A percentile compares a stretch with the other conserved stretches of the same genome.
phyloP scores from a whole-genome alignment of 2,888 invertebrate species.

The Lysandra bellargus region DNA sequence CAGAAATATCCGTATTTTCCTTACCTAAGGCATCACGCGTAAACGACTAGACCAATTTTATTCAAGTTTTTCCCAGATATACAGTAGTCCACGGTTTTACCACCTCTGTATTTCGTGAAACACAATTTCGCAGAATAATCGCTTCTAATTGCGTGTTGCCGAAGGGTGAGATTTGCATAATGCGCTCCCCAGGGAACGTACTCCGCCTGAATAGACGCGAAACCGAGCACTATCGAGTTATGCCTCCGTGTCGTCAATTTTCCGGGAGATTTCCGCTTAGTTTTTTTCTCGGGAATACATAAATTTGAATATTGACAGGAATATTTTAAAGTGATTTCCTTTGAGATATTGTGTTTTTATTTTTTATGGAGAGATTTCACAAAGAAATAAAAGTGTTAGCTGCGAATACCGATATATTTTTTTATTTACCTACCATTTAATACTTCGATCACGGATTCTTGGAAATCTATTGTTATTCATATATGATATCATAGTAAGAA shows the following conservation, averaged over 20 bases:
- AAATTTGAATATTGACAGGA: constrained; percentile 24
- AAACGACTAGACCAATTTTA: too few relatives aligned
- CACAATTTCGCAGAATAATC: constrained; percentile 66
- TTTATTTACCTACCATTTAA: too few relatives aligned
- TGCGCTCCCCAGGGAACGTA: constrained; percentile 57
- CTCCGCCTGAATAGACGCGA: constrained; percentile 67
- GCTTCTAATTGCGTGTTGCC: constrained; percentile 66
- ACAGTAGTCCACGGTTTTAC: not conserved
- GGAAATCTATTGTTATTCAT: too few relatives aligned
- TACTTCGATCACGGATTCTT: too few relatives aligned
- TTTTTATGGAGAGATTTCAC: not conserved
- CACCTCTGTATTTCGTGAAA: constrained; percentile 49
- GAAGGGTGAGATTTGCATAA: constrained; percentile 75
- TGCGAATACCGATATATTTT: not conserved
- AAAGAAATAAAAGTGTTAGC: not conserved
- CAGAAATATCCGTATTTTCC: too few relatives aligned
- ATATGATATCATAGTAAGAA: too few relatives aligned
- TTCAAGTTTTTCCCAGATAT: too few relatives aligned
- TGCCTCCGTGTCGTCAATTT: constrained; percentile 31
- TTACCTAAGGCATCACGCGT: too few relatives aligned
- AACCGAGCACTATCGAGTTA: constrained; percentile 32
- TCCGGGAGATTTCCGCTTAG: constrained; percentile 25
- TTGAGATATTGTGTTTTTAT: too few relatives aligned
- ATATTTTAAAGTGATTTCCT: not conserved
- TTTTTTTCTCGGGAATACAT: constrained; percentile 3